These are phyloP conservation scores for Pteropus alecto DNA, from an alignment of 2,113 vertebrate genomes.

Conservation along the genomic window DNA sequence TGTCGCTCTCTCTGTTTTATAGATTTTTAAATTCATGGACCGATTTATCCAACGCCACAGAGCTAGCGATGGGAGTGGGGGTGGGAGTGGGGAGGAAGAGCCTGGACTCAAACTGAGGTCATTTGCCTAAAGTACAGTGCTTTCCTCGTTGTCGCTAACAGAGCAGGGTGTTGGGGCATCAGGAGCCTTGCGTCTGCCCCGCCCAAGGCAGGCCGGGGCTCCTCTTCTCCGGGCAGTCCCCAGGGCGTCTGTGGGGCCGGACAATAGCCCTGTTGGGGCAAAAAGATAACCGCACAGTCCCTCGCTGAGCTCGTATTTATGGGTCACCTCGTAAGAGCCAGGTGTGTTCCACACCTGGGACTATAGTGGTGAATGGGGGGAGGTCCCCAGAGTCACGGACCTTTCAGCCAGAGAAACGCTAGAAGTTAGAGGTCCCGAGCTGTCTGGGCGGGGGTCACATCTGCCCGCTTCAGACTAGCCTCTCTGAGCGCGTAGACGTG, in stretches of 20 bases:
- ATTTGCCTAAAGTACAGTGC: neutral
- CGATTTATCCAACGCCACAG: neutral
- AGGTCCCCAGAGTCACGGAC: rapidly evolving
- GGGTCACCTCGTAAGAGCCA: neutral
- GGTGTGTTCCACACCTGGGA: neutral
- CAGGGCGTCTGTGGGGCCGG: rapidly evolving
- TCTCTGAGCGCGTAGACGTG: neutral
- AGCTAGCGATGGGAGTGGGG: neutral
- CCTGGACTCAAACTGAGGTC: neutral
- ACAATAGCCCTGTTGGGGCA: rapidly evolving
- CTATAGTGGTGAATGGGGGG: rapidly evolving
- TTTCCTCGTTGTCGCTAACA: neutral
- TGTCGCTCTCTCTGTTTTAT: neutral
- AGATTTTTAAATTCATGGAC: neutral
- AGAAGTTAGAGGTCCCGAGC: neutral
- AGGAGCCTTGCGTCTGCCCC: rapidly evolving
- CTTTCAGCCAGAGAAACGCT: neutral
- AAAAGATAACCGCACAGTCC: neutral
- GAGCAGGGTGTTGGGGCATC: neutral
- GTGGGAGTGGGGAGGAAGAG: too few species aligned
- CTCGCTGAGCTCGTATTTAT: neutral
- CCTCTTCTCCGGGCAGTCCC: neutral
- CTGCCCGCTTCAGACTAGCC: neutral
- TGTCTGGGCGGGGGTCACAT: neutral
- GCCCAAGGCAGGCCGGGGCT: neutral